Conservation (phyloP, 2,797 vertebrate genomes). For the Poeciliopsis presidionis region DNA sequence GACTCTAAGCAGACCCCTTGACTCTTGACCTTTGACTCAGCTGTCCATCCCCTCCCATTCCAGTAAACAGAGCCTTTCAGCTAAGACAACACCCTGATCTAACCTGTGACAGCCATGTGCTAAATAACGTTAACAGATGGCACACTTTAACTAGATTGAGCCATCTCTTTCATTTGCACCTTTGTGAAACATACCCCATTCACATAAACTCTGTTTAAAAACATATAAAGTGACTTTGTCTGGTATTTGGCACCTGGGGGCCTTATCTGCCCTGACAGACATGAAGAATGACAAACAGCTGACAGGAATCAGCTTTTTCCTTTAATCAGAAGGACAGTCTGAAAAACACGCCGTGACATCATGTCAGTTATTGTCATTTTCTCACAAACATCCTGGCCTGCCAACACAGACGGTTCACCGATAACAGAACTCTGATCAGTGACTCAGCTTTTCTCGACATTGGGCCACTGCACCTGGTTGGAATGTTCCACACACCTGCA, state of each 20-base stretch:
- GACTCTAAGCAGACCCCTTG: slow-evolving; percentile 28
- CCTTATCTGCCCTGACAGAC: slow-evolving; percentile 5
- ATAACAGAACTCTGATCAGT: slow-evolving; percentile 13
- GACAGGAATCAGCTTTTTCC: slow-evolving; percentile 38
- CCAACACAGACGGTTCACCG: slow-evolving; percentile 9
- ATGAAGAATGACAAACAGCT: slow-evolving; percentile 13
- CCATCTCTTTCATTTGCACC: slow-evolving; percentile 12
- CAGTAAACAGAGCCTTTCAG: slow-evolving; percentile 13
- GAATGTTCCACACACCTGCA: slow-evolving; percentile 67
- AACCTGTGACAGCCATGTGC: slow-evolving; percentile 9
- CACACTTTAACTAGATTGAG: slow-evolving; percentile 12
- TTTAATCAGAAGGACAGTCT: slow-evolving; percentile 28
- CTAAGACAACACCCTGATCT: slow-evolving; percentile 21
- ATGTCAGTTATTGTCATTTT: slow-evolving; percentile 22
- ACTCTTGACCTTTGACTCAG: slow-evolving; percentile 45
- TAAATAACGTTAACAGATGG: slow-evolving; percentile 8
- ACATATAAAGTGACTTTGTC: background rate
- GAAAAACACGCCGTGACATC: slow-evolving; percentile 15
- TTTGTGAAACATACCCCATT: slow-evolving; percentile 2
- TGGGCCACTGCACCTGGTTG: slow-evolving; percentile 38
- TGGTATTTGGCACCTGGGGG: slow-evolving; percentile 13
- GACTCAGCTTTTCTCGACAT: slow-evolving; percentile 35
- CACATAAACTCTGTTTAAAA: slow-evolving; percentile 7
- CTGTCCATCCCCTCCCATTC: slow-evolving; percentile 23
- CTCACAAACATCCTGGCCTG: slow-evolving; percentile 13